A percentile compares a stretch with the other conserved stretches of the same genome.
Evolutionary conservation across 1,140 invertebrate species (phyloP).

Genomic region (Chionoecetes opilio): DNA sequence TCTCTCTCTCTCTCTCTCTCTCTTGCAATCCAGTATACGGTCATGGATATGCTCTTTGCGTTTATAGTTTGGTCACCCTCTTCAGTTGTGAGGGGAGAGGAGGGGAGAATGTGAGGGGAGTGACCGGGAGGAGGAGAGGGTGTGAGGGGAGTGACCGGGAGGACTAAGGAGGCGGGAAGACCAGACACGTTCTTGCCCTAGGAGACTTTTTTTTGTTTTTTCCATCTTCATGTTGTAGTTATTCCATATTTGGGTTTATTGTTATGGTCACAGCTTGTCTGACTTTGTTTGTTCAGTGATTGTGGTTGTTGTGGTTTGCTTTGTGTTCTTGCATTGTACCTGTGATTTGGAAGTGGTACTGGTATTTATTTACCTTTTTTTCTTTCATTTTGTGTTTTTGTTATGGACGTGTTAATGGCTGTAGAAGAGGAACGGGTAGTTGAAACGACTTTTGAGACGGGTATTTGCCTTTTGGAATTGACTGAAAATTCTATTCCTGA

Average conservation of each 20-base stretch:
- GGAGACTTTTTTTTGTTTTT: not conserved
- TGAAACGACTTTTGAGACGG: not conserved
- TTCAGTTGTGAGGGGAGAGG: not conserved
- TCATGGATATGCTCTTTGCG: too few relatives aligned
- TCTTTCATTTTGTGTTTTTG: not conserved
- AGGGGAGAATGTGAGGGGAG: not conserved
- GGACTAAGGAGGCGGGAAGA: not conserved
- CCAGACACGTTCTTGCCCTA: not conserved
- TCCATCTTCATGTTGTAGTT: not conserved
- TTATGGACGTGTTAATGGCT: not conserved
- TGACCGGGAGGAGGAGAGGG: not conserved
- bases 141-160: not conserved
- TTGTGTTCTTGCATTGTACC: too few relatives aligned
- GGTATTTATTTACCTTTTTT: not conserved
- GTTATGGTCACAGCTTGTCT: not conserved
- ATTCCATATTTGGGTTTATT: slow-evolving; percentile 2
- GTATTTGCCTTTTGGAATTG: not conserved
- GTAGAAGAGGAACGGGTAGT: not conserved
- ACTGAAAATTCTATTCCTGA: too few relatives aligned
- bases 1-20: slow-evolving; percentile 27
- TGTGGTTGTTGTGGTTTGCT: too few relatives aligned
- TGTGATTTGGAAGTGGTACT: not conserved
- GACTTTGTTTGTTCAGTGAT: not conserved
- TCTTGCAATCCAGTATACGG: not conserved
- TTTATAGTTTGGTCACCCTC: not conserved